A percentile compares a stretch with the other conserved stretches of the same genome.
Conservation (phyloP, 2,113 vertebrate genomes). For the Pluvianellus socialis region DNA sequence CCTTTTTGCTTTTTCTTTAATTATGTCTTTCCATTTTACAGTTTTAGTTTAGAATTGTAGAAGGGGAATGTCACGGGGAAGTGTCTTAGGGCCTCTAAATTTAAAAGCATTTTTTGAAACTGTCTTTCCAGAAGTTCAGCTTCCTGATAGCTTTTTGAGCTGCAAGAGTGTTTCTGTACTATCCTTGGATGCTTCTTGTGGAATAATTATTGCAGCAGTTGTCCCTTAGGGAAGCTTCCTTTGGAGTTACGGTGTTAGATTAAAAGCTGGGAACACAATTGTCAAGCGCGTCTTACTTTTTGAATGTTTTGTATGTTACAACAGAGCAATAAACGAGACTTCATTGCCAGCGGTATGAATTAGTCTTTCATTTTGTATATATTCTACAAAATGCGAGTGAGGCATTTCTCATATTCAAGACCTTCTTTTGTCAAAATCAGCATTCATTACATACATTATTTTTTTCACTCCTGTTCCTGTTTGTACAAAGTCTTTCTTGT, state of each 20-base stretch:
- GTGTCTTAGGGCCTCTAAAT: neutral
- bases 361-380: neutral
- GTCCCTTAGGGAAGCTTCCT: neutral
- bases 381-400: neutral
- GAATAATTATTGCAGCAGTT: neutral
- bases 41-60: neutral
- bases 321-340: neutral
- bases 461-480: neutral
- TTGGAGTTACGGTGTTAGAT: neutral
- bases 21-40: neutral
- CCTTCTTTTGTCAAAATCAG: neutral
- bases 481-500: neutral
- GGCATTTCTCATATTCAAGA: neutral
- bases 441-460: neutral
- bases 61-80: neutral
- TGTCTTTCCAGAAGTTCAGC: neutral
- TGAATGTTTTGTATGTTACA: neutral
- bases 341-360: neutral
- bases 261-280: neutral
- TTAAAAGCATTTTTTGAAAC: neutral
- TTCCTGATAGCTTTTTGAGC: neutral
- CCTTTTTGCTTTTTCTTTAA: neutral
- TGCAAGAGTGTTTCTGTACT: rapidly evolving
- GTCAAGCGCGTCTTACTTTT: neutral
- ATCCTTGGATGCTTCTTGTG: neutral